Evolutionary conservation across 2,888 invertebrate genomes (phyloP).

Genomic region (Tenodera sinensis): DNA sequence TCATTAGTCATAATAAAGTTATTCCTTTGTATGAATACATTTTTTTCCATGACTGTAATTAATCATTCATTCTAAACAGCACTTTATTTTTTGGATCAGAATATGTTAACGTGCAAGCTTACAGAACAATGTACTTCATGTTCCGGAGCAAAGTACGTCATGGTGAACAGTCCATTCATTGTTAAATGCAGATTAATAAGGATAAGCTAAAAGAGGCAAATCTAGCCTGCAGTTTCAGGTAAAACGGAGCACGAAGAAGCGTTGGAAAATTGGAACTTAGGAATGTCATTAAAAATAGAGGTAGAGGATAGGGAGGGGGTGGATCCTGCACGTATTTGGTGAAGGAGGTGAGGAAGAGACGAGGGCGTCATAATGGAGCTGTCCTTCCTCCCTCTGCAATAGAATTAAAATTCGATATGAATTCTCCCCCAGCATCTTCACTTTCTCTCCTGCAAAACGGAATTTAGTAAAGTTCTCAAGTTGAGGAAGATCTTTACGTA

Average conservation of each 20-base stretch:
- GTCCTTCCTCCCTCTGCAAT: not conserved
- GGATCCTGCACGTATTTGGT: not conserved
- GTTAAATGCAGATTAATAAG: not conserved
- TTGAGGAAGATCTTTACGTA: not conserved
- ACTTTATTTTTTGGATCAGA: too few relatives aligned
- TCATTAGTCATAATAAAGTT: too few relatives aligned
- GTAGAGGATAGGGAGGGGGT: too few relatives aligned
- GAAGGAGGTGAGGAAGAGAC: not conserved
- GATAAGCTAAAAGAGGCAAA: too few relatives aligned
- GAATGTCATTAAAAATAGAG: constrained; percentile 7
- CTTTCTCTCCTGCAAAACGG: not conserved
- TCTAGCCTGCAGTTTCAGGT: not conserved
- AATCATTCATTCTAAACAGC: too few relatives aligned
- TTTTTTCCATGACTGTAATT: too few relatives aligned
- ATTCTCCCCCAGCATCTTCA: not conserved
- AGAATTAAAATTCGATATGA: constrained; percentile 7
- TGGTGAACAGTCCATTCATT: not conserved
- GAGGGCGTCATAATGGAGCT: not conserved
- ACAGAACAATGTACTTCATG: too few relatives aligned
- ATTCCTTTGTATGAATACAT: too few relatives aligned
- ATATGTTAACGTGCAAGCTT: too few relatives aligned
- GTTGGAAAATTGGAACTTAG: not conserved
- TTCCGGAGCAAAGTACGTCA: too few relatives aligned
- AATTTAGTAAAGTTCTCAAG: not conserved
- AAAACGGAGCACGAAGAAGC: not conserved